A percentile compares a stretch with the other conserved stretches of the same genome.
phyloP scores from a whole-genome alignment of 2,888 invertebrate genomes.

The Iselma pallidipennis region DNA sequence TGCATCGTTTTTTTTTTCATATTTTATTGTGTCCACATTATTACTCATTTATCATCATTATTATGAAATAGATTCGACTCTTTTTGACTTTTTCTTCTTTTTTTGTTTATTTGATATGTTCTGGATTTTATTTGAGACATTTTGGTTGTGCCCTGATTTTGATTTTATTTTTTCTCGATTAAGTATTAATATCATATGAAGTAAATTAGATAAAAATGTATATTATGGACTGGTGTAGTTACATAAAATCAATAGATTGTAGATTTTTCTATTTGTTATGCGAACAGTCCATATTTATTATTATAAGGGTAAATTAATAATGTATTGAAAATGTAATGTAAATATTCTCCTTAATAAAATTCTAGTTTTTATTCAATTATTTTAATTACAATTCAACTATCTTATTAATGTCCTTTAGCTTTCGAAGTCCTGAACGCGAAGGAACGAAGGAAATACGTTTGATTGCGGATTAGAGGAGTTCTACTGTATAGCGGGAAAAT shows the following conservation, averaged over 20 bases:
- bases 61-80: not conserved
- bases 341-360: conserved; percentile 28
- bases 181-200: not conserved
- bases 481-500: too few relatives aligned
- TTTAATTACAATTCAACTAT: not conserved
- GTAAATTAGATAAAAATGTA: not conserved
- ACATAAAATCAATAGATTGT: not conserved
- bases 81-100: not conserved
- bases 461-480: too few relatives aligned
- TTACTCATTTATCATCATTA: too few relatives aligned
- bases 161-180: not conserved
- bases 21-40: not conserved
- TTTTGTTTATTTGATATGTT: not conserved
- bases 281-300: conserved; percentile 26
- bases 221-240: conserved; percentile 1
- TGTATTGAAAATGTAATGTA: conserved; percentile 24
- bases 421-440: too few relatives aligned
- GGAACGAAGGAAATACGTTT: too few relatives aligned
- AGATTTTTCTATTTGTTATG: conserved; percentile 23
- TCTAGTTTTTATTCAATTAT: conserved; percentile 25
- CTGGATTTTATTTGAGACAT: not conserved
- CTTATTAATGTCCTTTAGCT: too few relatives aligned
- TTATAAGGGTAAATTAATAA: conserved; percentile 20
- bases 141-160: not conserved
- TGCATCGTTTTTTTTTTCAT: not conserved